Conservation (phyloP, 2,113 vertebrate species). For the Cyanoramphus novaezelandiae region DNA sequence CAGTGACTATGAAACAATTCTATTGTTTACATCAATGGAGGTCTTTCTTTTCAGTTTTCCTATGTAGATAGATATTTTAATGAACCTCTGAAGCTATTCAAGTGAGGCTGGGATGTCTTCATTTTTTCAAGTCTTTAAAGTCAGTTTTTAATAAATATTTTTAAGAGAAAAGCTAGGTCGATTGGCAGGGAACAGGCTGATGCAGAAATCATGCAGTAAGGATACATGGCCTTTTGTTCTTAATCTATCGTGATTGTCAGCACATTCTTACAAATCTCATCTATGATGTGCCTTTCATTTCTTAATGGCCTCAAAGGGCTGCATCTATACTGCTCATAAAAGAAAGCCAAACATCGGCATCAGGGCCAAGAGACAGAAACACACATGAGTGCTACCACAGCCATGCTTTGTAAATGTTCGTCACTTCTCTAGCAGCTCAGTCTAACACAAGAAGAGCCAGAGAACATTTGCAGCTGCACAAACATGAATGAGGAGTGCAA, state of each 20-base stretch:
- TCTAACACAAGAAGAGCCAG: background rate
- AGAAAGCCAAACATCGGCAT: background rate
- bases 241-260: accelerated
- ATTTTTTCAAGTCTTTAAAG: background rate
- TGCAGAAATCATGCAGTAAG: background rate
- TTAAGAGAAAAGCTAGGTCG: background rate
- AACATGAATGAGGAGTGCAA: background rate
- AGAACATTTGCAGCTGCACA: background rate
- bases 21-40: background rate
- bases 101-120: background rate
- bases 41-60: background rate
- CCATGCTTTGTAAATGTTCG: background rate
- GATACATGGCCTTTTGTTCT: background rate
- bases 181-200: background rate
- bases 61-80: background rate
- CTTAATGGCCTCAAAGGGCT: background rate
- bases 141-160: background rate
- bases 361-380: background rate
- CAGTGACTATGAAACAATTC: background rate
- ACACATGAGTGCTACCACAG: accelerated
- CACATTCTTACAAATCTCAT: background rate
- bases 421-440: background rate
- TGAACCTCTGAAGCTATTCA: background rate
- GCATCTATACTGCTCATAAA: background rate
- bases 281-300: background rate